These are phyloP conservation scores for Mirounga angustirostris DNA, from an alignment of 2,113 vertebrate species.

Conservation along the genomic window DNA sequence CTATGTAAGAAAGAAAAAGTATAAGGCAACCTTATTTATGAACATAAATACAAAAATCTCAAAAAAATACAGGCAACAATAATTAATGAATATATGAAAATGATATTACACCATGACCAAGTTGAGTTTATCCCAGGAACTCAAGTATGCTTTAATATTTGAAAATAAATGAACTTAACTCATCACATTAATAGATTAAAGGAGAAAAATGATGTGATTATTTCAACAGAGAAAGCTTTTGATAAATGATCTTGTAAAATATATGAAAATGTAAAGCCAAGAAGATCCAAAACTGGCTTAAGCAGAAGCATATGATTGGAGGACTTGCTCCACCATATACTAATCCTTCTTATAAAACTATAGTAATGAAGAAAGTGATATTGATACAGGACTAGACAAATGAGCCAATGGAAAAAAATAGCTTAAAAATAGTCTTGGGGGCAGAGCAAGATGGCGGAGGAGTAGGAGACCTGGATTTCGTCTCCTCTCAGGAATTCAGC, in stretches of 20 bases:
- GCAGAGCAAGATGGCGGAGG: no score
- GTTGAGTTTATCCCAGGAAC: background rate
- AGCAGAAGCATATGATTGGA: background rate
- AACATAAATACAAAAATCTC: background rate
- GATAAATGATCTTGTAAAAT: background rate
- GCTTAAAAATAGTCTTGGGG: no score
- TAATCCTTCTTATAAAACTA: background rate
- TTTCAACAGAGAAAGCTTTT: background rate
- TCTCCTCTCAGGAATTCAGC: no score
- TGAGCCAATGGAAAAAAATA: background rate
- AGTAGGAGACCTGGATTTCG: no score
- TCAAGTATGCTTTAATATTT: background rate
- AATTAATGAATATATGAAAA: background rate
- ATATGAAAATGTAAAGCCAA: background rate
- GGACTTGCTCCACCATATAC: background rate
- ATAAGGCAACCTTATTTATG: background rate
- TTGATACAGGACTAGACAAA: background rate
- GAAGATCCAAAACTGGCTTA: background rate
- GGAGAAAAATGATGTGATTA: background rate
- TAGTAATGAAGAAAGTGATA: background rate
- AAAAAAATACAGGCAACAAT: background rate
- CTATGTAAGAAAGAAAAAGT: background rate
- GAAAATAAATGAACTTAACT: background rate
- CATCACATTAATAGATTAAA: background rate
- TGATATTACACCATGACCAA: background rate